Evolutionary conservation across 1,140 invertebrate genomes (phyloP), one percentile per base, ranked within the genome.

Genomic region (Berghia stephanieae): DNA sequence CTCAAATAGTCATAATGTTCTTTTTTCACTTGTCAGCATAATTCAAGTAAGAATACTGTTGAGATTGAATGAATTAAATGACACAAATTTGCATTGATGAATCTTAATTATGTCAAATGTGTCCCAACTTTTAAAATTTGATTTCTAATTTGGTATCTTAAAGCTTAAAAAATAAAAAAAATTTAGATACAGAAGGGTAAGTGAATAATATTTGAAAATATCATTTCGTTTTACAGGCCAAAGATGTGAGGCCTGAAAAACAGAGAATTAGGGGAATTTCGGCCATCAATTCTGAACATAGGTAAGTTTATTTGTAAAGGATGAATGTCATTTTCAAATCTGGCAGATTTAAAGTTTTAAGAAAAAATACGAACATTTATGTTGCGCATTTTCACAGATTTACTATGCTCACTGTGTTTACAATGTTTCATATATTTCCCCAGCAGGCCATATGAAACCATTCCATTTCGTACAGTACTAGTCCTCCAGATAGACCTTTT

Each of bases 261-360:
- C 3, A 89, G 93, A 85, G 90, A 91, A 78, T 91, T 94, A 75
- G 87, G 90, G 52, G 90, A 92, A 78, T 93, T 93, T 83, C 90
- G 93, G 70, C 91, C 92, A 49, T 86, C 83, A 43, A 78, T 87
- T 55, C 68, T 88, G 3, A 88, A 89, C 42, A 84, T 87, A 69
- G 86, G 86, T 88, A 82, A 68, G 55, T 72, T 21, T 63, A 46
- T 5, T 0, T 73, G 34, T 31, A 55, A 73, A 18, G 21, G 21
- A 27, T 21, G 18, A 1, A 21, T 0, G n/a, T 3, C 8, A 43
- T 18, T 2, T 31, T n/a, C 38, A n/a, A n/a, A n/a, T 31, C 5
- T 38, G 2, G 2, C 43, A 5, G n/a, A 43, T 43, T 43, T 24
- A 38, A 71, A 16, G 21, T 46, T 21, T 71, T n/a, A n/a, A 24